Evolutionary conservation across 2,888 invertebrate species (phyloP).

Genomic region (Patella ulyssiponensis): DNA sequence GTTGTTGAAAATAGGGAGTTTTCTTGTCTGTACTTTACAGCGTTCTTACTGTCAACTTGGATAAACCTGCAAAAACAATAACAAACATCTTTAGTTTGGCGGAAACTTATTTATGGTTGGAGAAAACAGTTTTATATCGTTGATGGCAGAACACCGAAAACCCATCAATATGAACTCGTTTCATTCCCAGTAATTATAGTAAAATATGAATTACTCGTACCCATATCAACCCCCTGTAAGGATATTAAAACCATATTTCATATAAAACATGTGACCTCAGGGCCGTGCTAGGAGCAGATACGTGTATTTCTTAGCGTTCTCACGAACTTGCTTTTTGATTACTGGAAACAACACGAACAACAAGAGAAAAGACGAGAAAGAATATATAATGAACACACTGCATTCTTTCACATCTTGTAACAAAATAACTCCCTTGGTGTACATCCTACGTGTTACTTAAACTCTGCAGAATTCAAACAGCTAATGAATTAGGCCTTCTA

Average conservation of each 20-base stretch:
- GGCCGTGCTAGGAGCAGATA: too few relatives aligned
- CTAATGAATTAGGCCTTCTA: neutral
- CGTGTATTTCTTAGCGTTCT: too few relatives aligned
- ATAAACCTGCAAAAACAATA: conserved; percentile 2
- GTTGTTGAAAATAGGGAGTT: neutral
- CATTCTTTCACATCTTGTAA: conserved; percentile 10
- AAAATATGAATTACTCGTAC: neutral
- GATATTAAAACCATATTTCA: conserved; percentile 5
- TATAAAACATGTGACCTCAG: neutral
- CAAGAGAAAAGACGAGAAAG: too few relatives aligned
- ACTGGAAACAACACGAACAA: too few relatives aligned
- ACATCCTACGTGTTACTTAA: neutral
- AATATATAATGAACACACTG: neutral
- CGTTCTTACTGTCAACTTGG: neutral
- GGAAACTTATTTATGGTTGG: neutral
- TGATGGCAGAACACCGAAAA: too few relatives aligned
- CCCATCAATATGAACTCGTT: neutral
- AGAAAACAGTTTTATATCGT: too few relatives aligned
- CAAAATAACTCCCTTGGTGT: neutral
- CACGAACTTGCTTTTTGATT: too few relatives aligned
- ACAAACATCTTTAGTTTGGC: neutral
- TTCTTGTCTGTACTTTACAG: neutral
- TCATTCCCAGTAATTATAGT: neutral
- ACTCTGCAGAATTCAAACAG: neutral
- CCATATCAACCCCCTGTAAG: neutral